Percentiles rank a stretch among this genome's conserved stretches.
Conservation (phyloP, 2,888 invertebrate species). For the Heliconius charithonia region DNA sequence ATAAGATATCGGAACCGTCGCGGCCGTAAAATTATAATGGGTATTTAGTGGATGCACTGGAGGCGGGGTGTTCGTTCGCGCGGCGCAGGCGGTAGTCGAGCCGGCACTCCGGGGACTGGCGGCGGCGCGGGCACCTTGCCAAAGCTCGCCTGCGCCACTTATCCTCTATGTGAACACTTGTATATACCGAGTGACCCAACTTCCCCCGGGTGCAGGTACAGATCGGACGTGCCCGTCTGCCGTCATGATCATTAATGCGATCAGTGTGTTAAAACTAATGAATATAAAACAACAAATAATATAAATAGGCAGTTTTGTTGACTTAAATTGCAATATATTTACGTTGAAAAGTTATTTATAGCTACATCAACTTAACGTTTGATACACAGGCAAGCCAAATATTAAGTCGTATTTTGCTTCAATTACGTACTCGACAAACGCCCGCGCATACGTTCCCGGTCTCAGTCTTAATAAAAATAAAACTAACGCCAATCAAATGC, state of each 20-base stretch:
- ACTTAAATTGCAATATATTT: neutral
- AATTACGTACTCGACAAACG: slow-evolving; percentile 37
- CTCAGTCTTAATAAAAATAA: slow-evolving; percentile 72
- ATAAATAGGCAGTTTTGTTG: neutral
- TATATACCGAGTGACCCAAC: slow-evolving; percentile 40
- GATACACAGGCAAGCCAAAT: slow-evolving; percentile 58
- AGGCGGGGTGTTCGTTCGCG: slow-evolving; percentile 39
- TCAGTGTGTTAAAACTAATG: neutral
- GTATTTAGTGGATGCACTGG: slow-evolving; percentile 35
- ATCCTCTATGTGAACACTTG: slow-evolving; percentile 57
- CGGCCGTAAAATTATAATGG: slow-evolving; percentile 39
- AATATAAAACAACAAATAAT: neutral
- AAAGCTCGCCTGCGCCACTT: slow-evolving; percentile 70
- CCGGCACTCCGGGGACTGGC: slow-evolving; percentile 77
- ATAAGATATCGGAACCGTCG: slow-evolving; percentile 44
- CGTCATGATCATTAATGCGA: neutral
- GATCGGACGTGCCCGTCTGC: neutral
- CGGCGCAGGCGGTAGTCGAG: slow-evolving; percentile 71
- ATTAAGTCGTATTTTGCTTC: slow-evolving; percentile 16
- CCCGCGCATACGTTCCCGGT: slow-evolving; percentile 43
- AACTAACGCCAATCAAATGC: slow-evolving; percentile 62
- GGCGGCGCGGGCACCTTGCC: slow-evolving; percentile 73
- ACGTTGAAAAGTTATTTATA: neutral
- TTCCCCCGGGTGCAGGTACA: slow-evolving; percentile 47
- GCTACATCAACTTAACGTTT: slow-evolving; percentile 1